phyloP scores from a whole-genome alignment of 37 sponge, comb jelly and placozoan genomes.

The Ianthella basta region DNA sequence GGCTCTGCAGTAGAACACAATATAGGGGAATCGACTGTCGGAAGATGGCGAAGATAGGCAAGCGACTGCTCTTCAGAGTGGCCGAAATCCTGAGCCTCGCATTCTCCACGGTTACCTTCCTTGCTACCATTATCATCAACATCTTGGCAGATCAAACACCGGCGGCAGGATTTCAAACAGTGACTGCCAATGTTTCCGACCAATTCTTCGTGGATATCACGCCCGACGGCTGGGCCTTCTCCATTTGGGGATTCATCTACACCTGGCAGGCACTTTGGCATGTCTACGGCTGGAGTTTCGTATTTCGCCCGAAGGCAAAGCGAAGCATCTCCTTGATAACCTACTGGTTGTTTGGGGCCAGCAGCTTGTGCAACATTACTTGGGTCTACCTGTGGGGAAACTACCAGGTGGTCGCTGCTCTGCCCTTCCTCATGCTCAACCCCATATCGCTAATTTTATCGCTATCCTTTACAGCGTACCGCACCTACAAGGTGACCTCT shows the following conservation, averaged over 20 bases:
- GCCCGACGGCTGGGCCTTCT: constrained; percentile 62
- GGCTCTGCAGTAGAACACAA: not conserved
- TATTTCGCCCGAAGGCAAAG: constrained; percentile 38
- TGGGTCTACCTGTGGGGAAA: constrained; percentile 58
- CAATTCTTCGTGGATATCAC: constrained; percentile 43
- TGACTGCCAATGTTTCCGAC: constrained; percentile 30
- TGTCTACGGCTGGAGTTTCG: constrained; percentile 63
- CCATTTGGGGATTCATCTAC: constrained; percentile 71
- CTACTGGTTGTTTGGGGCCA: constrained; percentile 22
- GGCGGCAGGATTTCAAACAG: constrained; percentile 14
- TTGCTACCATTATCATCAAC: no score
- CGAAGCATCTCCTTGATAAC: constrained; percentile 27
- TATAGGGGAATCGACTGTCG: no score
- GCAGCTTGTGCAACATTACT: constrained; percentile 33
- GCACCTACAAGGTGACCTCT: constrained; percentile 20
- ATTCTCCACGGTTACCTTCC: no score
- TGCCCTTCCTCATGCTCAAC: constrained; percentile 44
- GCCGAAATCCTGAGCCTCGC: no score
- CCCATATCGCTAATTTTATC: not conserved
- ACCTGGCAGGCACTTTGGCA: constrained; percentile 66
- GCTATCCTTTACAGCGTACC: not conserved
- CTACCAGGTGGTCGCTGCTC: constrained; percentile 20
- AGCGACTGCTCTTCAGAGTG: no score
- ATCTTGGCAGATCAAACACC: no score
- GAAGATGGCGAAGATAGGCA: no score